Percentiles rank a stretch among this genome's conserved stretches.
phyloP scores from a whole-genome alignment of 2,888 invertebrate species.

The Hirtodrosophila trivittata region DNA sequence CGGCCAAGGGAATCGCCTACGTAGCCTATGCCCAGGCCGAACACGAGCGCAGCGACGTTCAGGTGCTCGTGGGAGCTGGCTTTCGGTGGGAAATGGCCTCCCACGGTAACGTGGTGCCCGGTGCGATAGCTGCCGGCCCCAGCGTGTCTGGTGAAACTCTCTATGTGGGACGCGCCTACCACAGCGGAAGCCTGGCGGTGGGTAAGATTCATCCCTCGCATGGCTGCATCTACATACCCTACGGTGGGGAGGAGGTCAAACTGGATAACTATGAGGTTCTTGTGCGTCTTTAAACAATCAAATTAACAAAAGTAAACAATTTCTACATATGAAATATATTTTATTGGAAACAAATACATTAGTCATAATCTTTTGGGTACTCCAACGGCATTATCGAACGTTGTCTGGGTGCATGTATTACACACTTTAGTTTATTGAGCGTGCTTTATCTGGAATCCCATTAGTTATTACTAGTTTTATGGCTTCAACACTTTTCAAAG shows the following conservation, averaged over 20 bases:
- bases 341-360: too few species aligned
- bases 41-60: constrained; percentile 84
- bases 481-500: not conserved
- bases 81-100: constrained; percentile 61
- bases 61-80: constrained; percentile 82
- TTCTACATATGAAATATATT: too few species aligned
- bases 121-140: constrained; percentile 78
- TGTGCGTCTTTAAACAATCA: constrained; percentile 77
- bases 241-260: constrained; percentile 87
- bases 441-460: constrained; percentile 6
- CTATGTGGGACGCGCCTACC: constrained; percentile 85
- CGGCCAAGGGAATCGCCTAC: constrained; percentile 85
- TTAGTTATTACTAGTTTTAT: constrained; percentile 1
- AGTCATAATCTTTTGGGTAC: too few species aligned
- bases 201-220: constrained; percentile 87
- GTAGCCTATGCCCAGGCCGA: constrained; percentile 85
- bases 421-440: constrained; percentile 5
- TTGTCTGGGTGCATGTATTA: not conserved
- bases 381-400: too few species aligned
- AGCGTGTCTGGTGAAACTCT: constrained; percentile 85
- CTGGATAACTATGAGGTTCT: constrained; percentile 89
- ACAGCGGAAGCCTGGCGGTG: constrained; percentile 82
- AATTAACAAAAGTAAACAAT: too few species aligned
- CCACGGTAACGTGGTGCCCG: constrained; percentile 61
- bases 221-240: constrained; percentile 87